Conservation (phyloP, 2,113 vertebrate genomes). For the Thomomys bottae region DNA sequence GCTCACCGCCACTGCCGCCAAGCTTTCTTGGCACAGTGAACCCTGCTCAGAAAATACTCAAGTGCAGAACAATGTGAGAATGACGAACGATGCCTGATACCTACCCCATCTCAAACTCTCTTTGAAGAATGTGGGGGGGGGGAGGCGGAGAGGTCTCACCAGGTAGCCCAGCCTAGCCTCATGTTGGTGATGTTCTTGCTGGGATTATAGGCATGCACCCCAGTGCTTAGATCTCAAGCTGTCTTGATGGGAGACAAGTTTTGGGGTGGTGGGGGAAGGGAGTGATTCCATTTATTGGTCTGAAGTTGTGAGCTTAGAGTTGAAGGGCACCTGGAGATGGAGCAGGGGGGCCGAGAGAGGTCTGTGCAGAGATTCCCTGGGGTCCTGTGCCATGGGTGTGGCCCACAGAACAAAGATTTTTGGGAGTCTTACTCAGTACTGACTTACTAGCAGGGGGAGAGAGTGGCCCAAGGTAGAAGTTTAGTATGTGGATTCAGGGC, state of each 20-base stretch:
- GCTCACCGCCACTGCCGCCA: too few species aligned
- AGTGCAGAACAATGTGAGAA: background rate
- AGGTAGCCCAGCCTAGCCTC: background rate
- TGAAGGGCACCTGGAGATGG: background rate
- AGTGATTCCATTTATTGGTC: background rate
- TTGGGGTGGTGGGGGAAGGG: background rate
- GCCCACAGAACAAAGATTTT: background rate
- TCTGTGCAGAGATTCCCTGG: accelerated
- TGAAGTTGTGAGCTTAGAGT: background rate
- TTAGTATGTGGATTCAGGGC: background rate
- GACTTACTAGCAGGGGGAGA: background rate
- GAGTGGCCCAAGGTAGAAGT: background rate
- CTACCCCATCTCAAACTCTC: background rate
- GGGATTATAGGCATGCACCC: too few species aligned
- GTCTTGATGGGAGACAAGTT: background rate
- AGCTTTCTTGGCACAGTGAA: background rate
- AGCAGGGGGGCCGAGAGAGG: background rate
- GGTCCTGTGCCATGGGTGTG: background rate
- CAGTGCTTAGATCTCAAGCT: background rate
- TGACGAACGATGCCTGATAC: background rate
- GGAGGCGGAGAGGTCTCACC: background rate
- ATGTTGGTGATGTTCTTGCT: background rate
- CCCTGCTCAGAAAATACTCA: background rate
- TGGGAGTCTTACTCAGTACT: background rate
- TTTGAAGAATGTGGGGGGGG: background rate